phyloP scores from a whole-genome alignment of 2,797 vertebrate species.

The Arremon brunneinucha region DNA sequence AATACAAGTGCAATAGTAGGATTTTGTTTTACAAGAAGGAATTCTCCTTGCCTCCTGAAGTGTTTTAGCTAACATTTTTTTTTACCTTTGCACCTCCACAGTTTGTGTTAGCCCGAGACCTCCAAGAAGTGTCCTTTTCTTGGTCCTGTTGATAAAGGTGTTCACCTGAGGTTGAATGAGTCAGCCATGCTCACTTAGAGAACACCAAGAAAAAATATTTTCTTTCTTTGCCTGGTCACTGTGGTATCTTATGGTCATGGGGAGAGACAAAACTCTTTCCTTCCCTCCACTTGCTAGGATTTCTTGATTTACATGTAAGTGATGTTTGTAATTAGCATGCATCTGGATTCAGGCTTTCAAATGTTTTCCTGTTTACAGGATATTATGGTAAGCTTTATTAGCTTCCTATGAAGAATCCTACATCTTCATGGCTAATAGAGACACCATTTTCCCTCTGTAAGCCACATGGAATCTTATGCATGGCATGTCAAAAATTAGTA shows the following conservation, averaged over 20 bases:
- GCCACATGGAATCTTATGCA: background rate
- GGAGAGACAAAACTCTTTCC: background rate
- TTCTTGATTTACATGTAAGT: background rate
- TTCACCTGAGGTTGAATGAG: background rate
- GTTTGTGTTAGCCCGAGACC: background rate
- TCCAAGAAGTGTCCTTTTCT: background rate
- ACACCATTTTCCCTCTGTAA: background rate
- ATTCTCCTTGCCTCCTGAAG: background rate
- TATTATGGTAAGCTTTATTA: background rate
- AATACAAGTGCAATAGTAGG: background rate
- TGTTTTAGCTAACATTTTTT: background rate
- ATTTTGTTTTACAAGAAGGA: background rate
- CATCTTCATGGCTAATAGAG: background rate
- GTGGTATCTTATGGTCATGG: rapidly evolving
- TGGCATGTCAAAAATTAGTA: background rate
- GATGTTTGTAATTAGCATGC: background rate
- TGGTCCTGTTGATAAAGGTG: background rate
- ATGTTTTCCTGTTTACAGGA: background rate
- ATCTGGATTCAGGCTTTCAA: slow-evolving; percentile 2
- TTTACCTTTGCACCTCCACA: background rate
- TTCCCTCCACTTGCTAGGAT: background rate
- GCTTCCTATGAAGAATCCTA: background rate
- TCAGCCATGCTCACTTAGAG: background rate
- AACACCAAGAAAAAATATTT: background rate
- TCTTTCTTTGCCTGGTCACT: background rate